A percentile compares a stretch with the other conserved stretches of the same genome.
phyloP scores from a whole-genome alignment of 2,113 vertebrate genomes.

The Psephotus haematonotus region DNA sequence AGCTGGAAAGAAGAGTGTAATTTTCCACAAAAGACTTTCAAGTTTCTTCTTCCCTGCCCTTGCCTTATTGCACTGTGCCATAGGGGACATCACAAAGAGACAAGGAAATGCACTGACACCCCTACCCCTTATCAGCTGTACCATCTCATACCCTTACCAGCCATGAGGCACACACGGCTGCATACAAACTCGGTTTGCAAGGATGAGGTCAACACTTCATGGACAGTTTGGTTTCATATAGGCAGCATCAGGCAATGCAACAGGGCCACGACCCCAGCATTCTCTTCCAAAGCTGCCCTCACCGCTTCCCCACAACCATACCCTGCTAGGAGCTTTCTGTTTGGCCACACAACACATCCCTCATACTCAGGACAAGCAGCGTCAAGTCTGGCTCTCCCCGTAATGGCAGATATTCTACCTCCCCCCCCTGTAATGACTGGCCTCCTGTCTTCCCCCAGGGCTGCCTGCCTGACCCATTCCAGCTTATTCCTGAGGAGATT shows the following conservation, averaged over 20 bases:
- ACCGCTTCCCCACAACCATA: background rate
- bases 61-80: too few relatives aligned
- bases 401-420: background rate
- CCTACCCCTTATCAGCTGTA: background rate
- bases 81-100: background rate
- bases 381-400: background rate
- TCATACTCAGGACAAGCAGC: background rate
- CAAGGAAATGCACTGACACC: background rate
- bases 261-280: background rate
- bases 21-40: background rate
- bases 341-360: background rate
- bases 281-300: background rate
- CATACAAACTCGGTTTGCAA: background rate
- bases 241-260: accelerated
- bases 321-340: background rate
- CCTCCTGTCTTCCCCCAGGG: background rate
- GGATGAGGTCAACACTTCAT: background rate
- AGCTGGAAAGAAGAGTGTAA: background rate
- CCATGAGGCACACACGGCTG: accelerated
- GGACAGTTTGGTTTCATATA: background rate
- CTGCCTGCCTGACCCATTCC: background rate
- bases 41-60: background rate
- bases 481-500: background rate
- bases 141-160: accelerated
- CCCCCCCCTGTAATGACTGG: accelerated